Base-by-base conservation (phyloP, 1,140 invertebrate species). In the Atta colombica region DNA sequence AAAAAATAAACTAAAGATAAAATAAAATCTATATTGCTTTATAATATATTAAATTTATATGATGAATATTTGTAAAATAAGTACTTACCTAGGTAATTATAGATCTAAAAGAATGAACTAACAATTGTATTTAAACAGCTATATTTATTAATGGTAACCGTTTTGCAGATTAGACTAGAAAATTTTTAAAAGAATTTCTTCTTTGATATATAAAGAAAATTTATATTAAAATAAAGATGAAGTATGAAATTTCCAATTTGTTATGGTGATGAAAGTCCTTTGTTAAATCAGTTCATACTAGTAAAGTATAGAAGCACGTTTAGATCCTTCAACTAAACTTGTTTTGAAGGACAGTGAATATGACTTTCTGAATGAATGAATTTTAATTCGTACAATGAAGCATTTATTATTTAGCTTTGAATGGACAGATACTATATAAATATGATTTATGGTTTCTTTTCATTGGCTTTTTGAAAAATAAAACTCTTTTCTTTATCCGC, bases 371-470 rank as follows among this genome's bases (percentile, higher is more conserved):
- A 21, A 66, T 21, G 18, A 21, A 66, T 39, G 10, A 35, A 3
- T 66, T 66, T 18, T 66, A 45, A 91, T 92, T 58, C 45, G 53
- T 1, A 89, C 87, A 91, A 93, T 75, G 81, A 77, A 66, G 90
- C 86, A 93, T 93, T 93, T 88, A 92, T 93, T 93, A 93, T 65
- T 91, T 90, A 87, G 68, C 75, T 89, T 93, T 93, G 66, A 51
- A 53, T 16, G 21, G 63, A 35, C 35, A 49, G 21, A 31, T n/a
- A 25, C 1, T 72, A 58, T 85, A 68, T 85, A 68, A 87, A 85
- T 85, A 77, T 58, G 91, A 94, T 93, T 93, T 92, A 75, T 63
- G 55, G 8, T 49, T 25, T 53, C 21, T 58, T 53, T 28, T 39
- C 39, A 1, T 18, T 45, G 2, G 35, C 5, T 31, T 53, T 45